Evolutionary conservation across 2,797 vertebrate species (phyloP).

Genomic region (Girardinus metallicus): DNA sequence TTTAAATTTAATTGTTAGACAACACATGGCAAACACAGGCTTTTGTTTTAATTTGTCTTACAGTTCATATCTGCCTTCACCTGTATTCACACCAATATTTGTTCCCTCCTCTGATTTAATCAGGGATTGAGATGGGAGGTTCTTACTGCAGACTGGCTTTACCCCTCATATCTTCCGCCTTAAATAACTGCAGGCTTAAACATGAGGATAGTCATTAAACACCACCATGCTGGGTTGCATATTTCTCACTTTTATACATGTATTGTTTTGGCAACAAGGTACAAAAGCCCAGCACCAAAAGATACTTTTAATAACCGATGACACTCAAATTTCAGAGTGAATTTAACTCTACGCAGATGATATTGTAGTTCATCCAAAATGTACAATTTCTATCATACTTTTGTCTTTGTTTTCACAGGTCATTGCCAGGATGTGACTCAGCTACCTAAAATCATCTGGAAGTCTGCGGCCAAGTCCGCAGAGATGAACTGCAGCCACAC

Average conservation of each 20-base stretch:
- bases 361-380: background rate
- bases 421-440: conserved; percentile 39
- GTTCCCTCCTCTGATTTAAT: background rate
- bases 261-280: conserved; percentile 28
- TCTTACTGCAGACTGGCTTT: background rate
- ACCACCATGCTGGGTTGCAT: background rate
- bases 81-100: conserved; percentile 20
- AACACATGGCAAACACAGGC: background rate
- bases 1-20: background rate
- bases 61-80: conserved; percentile 2
- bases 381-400: background rate
- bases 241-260: background rate
- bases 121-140: conserved; percentile 10
- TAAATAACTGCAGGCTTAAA: conserved; percentile 1
- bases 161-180: background rate
- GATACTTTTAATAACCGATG: background rate
- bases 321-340: background rate
- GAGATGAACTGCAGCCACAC: conserved; percentile 44
- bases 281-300: background rate
- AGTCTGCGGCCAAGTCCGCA: background rate
- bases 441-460: conserved; percentile 26
- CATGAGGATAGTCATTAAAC: background rate
- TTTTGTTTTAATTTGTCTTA: background rate
- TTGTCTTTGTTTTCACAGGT: conserved; percentile 8
- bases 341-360: background rate